Evolutionary conservation across 1,140 invertebrate genomes (phyloP).

Genomic region (Matsumurasca onukii): DNA sequence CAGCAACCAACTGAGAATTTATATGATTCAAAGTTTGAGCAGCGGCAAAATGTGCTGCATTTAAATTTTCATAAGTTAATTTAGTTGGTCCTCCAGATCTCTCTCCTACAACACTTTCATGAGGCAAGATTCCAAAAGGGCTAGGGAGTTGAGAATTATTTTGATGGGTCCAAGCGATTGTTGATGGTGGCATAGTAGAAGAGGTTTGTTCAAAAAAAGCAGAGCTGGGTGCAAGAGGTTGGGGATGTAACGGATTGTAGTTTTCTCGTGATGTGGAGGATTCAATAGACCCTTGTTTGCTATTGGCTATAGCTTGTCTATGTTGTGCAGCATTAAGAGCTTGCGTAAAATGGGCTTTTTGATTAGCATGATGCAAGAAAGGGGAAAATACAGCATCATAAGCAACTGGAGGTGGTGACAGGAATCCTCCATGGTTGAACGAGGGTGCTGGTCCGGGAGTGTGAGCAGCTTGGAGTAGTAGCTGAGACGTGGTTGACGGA

Average conservation of each 20-base stretch:
- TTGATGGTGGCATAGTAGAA: slow-evolving; percentile 52
- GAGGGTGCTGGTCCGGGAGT: slow-evolving; percentile 51
- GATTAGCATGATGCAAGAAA: slow-evolving; percentile 66
- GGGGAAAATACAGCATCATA: slow-evolving; percentile 72
- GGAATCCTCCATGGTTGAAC: slow-evolving; percentile 66
- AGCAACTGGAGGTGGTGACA: slow-evolving; percentile 62
- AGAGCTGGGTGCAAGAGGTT: slow-evolving; percentile 51
- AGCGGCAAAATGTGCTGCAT: slow-evolving; percentile 61
- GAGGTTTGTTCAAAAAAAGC: slow-evolving; percentile 65
- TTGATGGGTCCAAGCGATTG: slow-evolving; percentile 59
- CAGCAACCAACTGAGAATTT: slow-evolving; percentile 49
- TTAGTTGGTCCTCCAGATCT: slow-evolving; percentile 58
- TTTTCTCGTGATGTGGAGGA: slow-evolving; percentile 54
- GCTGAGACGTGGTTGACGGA: slow-evolving; percentile 60
- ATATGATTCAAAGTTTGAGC: slow-evolving; percentile 63
- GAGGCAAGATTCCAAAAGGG: slow-evolving; percentile 73
- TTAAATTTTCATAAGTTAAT: slow-evolving; percentile 63
- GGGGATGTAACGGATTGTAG: slow-evolving; percentile 45
- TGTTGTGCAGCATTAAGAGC: slow-evolving; percentile 46
- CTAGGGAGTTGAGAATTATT: slow-evolving; percentile 65
- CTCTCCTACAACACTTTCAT: slow-evolving; percentile 70
- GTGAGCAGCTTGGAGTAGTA: slow-evolving; percentile 61
- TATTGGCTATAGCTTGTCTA: slow-evolving; percentile 56
- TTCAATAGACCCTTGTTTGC: slow-evolving; percentile 54
- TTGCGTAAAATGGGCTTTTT: slow-evolving; percentile 53